Percentiles rank a stretch among this genome's conserved stretches.
Conservation (phyloP, 2,888 invertebrate species). For the Hanleya hanleyi region DNA sequence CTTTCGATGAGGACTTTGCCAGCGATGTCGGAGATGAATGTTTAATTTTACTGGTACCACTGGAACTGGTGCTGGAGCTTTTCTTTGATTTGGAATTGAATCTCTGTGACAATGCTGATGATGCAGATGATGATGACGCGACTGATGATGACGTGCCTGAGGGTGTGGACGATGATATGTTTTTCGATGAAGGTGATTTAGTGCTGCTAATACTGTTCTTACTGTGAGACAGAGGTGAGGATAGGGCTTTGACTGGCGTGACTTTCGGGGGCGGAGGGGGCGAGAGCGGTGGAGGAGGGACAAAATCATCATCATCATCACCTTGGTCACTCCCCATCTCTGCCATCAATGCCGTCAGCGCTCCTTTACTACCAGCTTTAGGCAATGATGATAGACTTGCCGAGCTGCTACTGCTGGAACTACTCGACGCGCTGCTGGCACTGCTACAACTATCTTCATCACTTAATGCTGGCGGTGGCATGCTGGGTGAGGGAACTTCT, state of each 20-base stretch:
- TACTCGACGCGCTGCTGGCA: not conserved
- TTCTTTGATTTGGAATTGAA: not conserved
- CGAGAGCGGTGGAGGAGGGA: slow-evolving; percentile 19
- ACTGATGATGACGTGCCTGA: not conserved
- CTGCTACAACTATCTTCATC: slow-evolving; percentile 5
- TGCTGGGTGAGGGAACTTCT: not conserved
- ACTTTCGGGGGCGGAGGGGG: not conserved
- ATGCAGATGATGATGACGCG: not conserved
- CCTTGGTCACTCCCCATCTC: slow-evolving; percentile 21
- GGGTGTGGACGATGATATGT: not conserved
- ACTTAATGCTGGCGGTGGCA: not conserved
- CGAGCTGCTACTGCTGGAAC: not conserved
- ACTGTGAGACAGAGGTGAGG: too few species aligned
- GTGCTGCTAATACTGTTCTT: too few species aligned
- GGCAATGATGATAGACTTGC: not conserved
- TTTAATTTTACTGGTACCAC: too few species aligned
- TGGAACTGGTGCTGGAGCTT: not conserved
- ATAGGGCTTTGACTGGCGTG: too few species aligned
- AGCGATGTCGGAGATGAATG: not conserved
- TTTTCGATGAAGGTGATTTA: not conserved
- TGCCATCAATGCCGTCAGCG: slow-evolving; percentile 16
- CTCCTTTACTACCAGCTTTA: not conserved
- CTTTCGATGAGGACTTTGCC: not conserved
- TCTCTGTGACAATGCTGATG: not conserved
- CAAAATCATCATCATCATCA: slow-evolving; percentile 21